Evolutionary conservation across 2,113 vertebrate genomes (phyloP), one percentile per base, ranked within the genome.

Genomic region (Excalfactoria chinensis): DNA sequence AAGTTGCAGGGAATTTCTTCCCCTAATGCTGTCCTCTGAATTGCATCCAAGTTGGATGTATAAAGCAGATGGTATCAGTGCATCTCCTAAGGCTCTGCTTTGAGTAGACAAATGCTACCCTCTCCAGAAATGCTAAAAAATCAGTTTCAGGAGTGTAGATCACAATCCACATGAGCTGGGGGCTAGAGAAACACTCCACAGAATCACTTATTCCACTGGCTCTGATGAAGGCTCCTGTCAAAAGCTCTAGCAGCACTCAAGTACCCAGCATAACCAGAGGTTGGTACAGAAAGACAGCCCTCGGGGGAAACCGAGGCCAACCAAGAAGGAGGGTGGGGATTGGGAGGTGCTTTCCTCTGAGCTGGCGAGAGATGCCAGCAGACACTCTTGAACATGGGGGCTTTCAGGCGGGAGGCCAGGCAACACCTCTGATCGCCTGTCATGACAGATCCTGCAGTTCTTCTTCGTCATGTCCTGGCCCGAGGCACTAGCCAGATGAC

Each of bases 41-140:
- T 9, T 46, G 43, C 69, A 77, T 94, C 95, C 95, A 95, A 93
- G 83, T 11, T 68, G 90, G 88, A 88, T 35, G 64, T 79, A 74
- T 68, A 95, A 94, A 95, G 88, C 95, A 96, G 95, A 95, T 94
- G 95, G 95, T 81, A 90, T 71, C 72, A 68, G 92, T 23, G 63
- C 48, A 80, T 77, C 55, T 95, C 93, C 70, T 88, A 90, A 68
- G 58, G 64, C 81, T 70, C 77, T 75, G 28, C 84, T 81, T 84
- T 4, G 3, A 73, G 80, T 0, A 88, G 62, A 64, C 55, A 84
- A 95, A 75, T 9, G 11, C 15, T 55, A 74, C 51, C 40, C 49
- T 91, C 85, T 73, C 78, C 41, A 41, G 75, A 91, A 93, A 81
- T 8, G 7, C 23, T 60, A 93, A 44, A 56, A 85, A 82, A 78